Percentiles rank a stretch among this genome's conserved stretches.
These are phyloP conservation scores for Chaenogobius annularis DNA, from an alignment of 2,113 vertebrate genomes.

Conservation along the genomic window DNA sequence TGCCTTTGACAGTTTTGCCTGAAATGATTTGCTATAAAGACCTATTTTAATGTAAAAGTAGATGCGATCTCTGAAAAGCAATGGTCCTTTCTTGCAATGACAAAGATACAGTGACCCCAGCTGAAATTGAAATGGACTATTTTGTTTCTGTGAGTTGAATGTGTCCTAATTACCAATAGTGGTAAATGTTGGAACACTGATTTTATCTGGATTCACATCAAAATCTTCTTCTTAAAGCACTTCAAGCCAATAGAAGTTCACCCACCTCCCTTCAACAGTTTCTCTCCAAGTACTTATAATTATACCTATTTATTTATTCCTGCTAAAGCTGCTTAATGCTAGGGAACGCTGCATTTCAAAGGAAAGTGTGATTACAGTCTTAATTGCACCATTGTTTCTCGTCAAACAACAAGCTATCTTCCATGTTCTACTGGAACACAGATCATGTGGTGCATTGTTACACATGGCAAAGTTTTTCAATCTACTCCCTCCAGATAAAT, in stretches of 20 bases:
- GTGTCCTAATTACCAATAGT: neutral
- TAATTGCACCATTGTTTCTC: neutral
- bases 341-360: neutral
- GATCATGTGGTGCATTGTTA: constrained; percentile 38
- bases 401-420: neutral
- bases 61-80: no score
- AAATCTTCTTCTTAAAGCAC: neutral
- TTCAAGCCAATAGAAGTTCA: neutral
- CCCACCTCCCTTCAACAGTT: neutral
- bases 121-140: neutral
- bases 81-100: neutral
- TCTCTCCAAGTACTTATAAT: neutral
- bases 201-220: neutral
- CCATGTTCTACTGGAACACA: constrained; percentile 9
- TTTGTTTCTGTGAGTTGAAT: neutral
- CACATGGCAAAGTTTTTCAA: constrained; percentile 67
- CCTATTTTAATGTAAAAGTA: no score
- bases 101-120: neutral
- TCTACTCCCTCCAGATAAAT: constrained; percentile 68
- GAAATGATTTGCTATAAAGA: no score
- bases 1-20: no score
- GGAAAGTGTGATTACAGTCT: neutral
- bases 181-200: neutral
- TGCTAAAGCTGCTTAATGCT: neutral
- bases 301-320: neutral